phyloP scores from a whole-genome alignment of 2,113 vertebrate species.

The Podarcis cretensis region DNA sequence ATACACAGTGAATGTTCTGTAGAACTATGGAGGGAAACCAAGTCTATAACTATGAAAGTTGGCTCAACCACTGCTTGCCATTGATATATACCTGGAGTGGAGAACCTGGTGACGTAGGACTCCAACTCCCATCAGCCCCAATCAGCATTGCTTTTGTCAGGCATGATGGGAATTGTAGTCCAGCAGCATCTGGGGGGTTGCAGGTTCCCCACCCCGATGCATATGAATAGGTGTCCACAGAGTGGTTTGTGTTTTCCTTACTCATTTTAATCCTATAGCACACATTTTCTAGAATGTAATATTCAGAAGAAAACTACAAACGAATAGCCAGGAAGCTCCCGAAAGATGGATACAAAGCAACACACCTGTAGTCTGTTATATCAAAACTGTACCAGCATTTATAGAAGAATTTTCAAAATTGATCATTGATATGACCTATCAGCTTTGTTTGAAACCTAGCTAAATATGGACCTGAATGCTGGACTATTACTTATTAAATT shows the following conservation, averaged over 20 bases:
- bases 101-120: no score
- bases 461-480: not conserved
- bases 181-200: no score
- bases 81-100: not conserved
- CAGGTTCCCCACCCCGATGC: no score
- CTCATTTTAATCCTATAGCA: not conserved
- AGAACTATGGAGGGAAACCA: not conserved
- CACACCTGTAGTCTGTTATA: not conserved
- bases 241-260: not conserved
- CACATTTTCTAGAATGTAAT: not conserved
- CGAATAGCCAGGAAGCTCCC: not conserved
- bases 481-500: no score
- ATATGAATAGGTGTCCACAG: not conserved
- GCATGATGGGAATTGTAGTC: no score
- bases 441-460: not conserved
- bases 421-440: not conserved
- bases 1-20: not conserved
- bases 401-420: not conserved
- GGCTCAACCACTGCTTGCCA: not conserved
- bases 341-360: not conserved
- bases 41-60: not conserved
- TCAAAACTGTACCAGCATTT: not conserved
- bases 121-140: no score
- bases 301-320: not conserved
- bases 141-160: no score